Base-by-base conservation (phyloP, 2,888 invertebrate genomes). In the Drosophila prolongata region DNA sequence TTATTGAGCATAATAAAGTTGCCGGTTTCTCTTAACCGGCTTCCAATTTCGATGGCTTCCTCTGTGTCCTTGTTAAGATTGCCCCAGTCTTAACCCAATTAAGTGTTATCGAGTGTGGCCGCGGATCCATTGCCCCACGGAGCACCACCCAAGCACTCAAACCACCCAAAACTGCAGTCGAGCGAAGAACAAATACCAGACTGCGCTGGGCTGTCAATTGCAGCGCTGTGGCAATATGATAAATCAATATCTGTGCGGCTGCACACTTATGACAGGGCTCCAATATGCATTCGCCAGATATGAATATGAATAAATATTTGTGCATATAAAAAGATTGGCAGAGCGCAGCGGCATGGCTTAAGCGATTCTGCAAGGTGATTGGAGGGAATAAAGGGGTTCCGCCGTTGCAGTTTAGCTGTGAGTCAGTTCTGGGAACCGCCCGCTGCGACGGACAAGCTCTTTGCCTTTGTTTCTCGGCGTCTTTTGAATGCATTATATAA, bases 401-500 rank as follows among this genome's bases (percentile, higher is more conserved):
- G 27, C n/a, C n/a, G 30, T 11, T 30, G 30, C 9, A 16, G 6
- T 55, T 43, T 44, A 38, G 13, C 38, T 54, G 74, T 83, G 83
- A 88, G 67, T 83, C 83, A 83, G 71, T 50, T 30, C 43, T 44
- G 54, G 35, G 66, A 53, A 52, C 66, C 73, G 73, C 82, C 82
- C 71, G 86, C 83, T 86, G 83, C 27, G 84, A 27, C 14, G 47
- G 30, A 52, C 64, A 44, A 62, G 55, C 16, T 47, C n/a, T 47
- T 58, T 49, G 68, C 65, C 78, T 80, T 87, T 84, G 87, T 81
- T 79, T 65, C 68, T 66, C 53, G 73, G 82, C 75, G 79, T 66
- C 77, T 70, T 70, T 59, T 73, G 55, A 87, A 83, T 82, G 83
- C 77, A 83, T 83, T 88, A 58, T 58, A 70, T 68, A 82, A 88